A percentile compares a stretch with the other conserved stretches of the same genome.
Conservation (phyloP, 1,140 invertebrate species). For the Bradysia coprophila region DNA sequence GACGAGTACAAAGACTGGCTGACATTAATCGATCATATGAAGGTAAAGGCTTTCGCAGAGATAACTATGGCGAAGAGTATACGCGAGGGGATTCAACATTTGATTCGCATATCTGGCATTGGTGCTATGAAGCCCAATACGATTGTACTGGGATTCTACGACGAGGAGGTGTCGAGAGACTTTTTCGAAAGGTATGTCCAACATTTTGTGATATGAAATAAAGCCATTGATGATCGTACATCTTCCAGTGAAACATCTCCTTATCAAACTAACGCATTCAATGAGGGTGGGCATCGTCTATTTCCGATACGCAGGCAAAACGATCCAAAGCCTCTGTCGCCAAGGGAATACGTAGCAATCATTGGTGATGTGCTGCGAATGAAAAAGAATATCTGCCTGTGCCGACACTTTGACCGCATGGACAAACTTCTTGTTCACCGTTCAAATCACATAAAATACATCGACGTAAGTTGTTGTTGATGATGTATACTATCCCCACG, state of each 20-base stretch:
- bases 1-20: constrained; percentile 75
- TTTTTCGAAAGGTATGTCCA: constrained; percentile 41
- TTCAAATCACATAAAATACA: constrained; percentile 47
- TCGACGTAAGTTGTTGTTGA: too few species aligned
- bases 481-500: too few species aligned
- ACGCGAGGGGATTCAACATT: constrained; percentile 78
- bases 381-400: constrained; percentile 89
- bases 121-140: constrained; percentile 99
- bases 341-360: constrained; percentile 73
- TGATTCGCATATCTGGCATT: constrained; percentile 80
- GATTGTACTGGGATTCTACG: constrained; percentile 78
- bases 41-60: constrained; percentile 94
- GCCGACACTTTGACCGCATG: constrained; percentile 63
- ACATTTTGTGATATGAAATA: constrained; percentile 2
- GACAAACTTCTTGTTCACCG: constrained; percentile 16
- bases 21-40: constrained; percentile 68
- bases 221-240: too few species aligned
- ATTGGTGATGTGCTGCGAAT: constrained; percentile 73
- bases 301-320: constrained; percentile 25
- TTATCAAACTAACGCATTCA: constrained; percentile 24
- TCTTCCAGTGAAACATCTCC: constrained; percentile 21
- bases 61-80: constrained; percentile 72
- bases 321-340: constrained; percentile 16
- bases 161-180: constrained; percentile 48
- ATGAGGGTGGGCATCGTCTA: constrained; percentile 20